phyloP scores from a whole-genome alignment of 2,888 invertebrate species.

The Drosophila demipolita region DNA sequence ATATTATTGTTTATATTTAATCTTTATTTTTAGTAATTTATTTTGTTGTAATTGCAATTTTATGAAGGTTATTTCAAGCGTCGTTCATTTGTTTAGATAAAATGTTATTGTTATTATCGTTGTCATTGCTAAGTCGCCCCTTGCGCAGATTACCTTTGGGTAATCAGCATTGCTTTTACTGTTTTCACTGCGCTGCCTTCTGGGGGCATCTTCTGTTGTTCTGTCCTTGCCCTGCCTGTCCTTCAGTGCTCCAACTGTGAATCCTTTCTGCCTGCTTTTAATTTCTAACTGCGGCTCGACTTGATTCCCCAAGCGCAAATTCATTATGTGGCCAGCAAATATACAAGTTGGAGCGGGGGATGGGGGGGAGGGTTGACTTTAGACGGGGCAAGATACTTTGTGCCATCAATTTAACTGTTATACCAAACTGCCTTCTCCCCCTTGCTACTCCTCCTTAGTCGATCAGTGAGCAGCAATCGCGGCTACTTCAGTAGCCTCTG shows the following conservation, averaged over 20 bases:
- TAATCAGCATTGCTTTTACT: conserved; percentile 69
- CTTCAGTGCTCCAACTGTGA: conserved; percentile 3
- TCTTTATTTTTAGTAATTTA: background rate
- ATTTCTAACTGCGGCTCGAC: conserved; percentile 35
- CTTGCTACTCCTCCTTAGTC: conserved; percentile 1
- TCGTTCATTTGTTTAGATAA: background rate
- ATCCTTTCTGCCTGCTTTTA: conserved; percentile 54
- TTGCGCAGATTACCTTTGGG: conserved; percentile 64
- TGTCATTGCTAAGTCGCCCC: conserved; percentile 4
- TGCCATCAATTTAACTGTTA: conserved; percentile 18
- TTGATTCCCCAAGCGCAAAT: conserved; percentile 63
- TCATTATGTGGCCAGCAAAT: conserved; percentile 44
- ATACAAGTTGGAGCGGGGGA: background rate
- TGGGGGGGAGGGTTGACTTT: background rate
- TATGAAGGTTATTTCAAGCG: conserved; percentile 8
- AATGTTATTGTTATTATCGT: conserved; percentile 15
- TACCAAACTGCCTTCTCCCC: background rate
- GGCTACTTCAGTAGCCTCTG: conserved; percentile 73
- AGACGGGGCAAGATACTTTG: background rate
- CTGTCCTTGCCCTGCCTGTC: background rate
- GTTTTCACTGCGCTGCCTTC: conserved; percentile 29
- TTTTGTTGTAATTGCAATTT: background rate
- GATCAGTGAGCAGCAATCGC: conserved; percentile 31
- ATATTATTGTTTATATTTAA: background rate
- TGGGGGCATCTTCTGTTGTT: conserved; percentile 45